Base-by-base conservation (phyloP, 2,113 vertebrate species). In the Eudyptes chrysolophus region DNA sequence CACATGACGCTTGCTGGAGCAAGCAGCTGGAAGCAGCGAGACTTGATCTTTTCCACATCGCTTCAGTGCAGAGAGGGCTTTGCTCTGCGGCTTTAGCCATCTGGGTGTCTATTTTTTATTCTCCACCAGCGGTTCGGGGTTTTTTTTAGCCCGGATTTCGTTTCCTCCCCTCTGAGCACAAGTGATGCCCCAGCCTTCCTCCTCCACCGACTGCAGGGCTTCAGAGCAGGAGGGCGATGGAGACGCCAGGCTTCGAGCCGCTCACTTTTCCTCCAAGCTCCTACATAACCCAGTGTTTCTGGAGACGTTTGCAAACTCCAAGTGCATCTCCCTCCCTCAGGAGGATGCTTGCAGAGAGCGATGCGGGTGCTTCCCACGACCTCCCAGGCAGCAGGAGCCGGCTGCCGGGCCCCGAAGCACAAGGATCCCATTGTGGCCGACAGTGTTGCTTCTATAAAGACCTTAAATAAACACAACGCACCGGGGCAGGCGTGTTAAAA, bases 101-200 rank as follows among this genome's bases (percentile, higher is more conserved):
- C 46, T 70, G 42, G 9, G 17, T 29, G 29, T 32, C 60, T 57
- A 30, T 66, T 62, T 84, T 86, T 51, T 30, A 4, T n/a, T 76
- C 40, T 32, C 29, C 38, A 52, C 8, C 36, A 51, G 58, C 0
- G 0, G 29, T 2, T 71, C 42, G 16, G 55, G 3, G 0, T 6
- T 27, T 58, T 54, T 83, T 77, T 70, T 2, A 84, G 42, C 51
- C 20, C 24, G 9, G 38, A 25, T 92, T 92, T 90, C 2, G 0
- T 25, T 96, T 97, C 79, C 71, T 86, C 40, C 38, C 30, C 25
- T 17, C 36, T 0, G 1, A 34, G 13, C 0, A 0, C n/a, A 1
- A 5, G 48, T 3, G 18, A 16, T 51, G 34, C 14, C 46, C 30
- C 40, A 69, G 6, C 7, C 40, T 32, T 77, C 38, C 38, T 87